Evolutionary conservation across 2,113 vertebrate species (phyloP).

Genomic region (Phaethon lepturus): DNA sequence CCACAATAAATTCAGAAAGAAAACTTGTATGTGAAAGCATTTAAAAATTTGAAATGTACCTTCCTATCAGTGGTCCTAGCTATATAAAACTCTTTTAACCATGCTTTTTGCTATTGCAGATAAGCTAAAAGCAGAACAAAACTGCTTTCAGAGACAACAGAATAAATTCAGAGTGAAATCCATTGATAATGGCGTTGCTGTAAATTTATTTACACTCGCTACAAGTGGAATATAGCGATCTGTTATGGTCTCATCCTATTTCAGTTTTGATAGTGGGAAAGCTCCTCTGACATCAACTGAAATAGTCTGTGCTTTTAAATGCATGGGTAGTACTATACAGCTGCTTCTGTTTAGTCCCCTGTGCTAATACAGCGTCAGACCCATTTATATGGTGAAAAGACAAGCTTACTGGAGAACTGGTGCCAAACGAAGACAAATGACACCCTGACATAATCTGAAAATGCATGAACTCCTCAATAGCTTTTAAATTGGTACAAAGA

Average conservation of each 20-base stretch:
- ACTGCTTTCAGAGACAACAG: not conserved
- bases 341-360: not conserved
- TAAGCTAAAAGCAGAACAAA: not conserved
- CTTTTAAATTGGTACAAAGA: conserved; percentile 3
- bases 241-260: not conserved
- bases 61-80: not conserved
- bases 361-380: conserved; percentile 7
- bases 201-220: conserved; percentile 9
- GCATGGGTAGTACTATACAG: not conserved
- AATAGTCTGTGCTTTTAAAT: conserved; percentile 25
- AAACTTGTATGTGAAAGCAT: not conserved
- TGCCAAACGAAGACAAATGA: conserved; percentile 41
- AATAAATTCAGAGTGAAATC: not conserved
- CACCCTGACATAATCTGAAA: not conserved
- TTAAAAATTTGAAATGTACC: not conserved
- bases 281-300: not conserved
- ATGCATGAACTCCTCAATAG: not conserved
- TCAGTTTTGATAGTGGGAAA: not conserved
- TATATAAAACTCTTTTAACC: not conserved
- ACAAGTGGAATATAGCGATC: not conserved
- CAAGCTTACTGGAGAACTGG: not conserved
- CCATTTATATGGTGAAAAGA: conserved; percentile 6
- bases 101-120: not conserved
- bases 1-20: not conserved
- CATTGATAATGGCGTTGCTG: not conserved